A percentile compares a stretch with the other conserved stretches of the same genome.
These are phyloP conservation scores for Otocyon megalotis DNA, from an alignment of 2,113 vertebrate species.

Conservation along the genomic window DNA sequence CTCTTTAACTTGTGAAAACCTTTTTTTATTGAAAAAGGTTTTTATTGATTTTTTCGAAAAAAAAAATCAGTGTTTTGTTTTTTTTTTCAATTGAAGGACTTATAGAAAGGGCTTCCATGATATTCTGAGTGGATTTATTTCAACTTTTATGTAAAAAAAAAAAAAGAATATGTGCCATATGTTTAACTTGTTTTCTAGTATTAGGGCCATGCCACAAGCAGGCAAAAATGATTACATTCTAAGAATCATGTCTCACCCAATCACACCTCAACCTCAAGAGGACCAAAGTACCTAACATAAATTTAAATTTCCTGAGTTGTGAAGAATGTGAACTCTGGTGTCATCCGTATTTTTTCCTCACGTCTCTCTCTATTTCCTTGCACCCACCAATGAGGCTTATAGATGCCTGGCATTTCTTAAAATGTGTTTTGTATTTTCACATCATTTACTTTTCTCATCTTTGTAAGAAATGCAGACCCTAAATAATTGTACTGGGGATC, in stretches of 20 bases:
- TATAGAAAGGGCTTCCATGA: conserved; percentile 26
- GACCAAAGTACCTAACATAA: conserved; percentile 49
- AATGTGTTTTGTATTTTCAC: conserved; percentile 53
- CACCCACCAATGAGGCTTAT: neutral
- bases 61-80: neutral
- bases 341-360: neutral
- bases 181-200: conserved; percentile 49
- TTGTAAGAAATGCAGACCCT: conserved; percentile 38
- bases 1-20: conserved; percentile 43
- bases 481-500: conserved; percentile 28
- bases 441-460: conserved; percentile 7
- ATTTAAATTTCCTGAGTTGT: conserved; percentile 68
- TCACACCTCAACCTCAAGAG: conserved; percentile 37
- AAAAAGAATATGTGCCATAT: conserved; percentile 47
- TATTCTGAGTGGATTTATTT: conserved; percentile 54
- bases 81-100: conserved; percentile 28
- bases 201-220: conserved; percentile 33
- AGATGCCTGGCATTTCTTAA: neutral
- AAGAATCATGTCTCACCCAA: conserved; percentile 42
- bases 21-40: neutral
- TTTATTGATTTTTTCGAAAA: too few relatives aligned
- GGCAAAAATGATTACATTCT: conserved; percentile 68
- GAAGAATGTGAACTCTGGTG: neutral
- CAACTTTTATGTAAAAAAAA: conserved; percentile 50
- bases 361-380: conserved; percentile 21